Conservation (phyloP, 2,888 invertebrate species). For the Eupsilia transversa region DNA sequence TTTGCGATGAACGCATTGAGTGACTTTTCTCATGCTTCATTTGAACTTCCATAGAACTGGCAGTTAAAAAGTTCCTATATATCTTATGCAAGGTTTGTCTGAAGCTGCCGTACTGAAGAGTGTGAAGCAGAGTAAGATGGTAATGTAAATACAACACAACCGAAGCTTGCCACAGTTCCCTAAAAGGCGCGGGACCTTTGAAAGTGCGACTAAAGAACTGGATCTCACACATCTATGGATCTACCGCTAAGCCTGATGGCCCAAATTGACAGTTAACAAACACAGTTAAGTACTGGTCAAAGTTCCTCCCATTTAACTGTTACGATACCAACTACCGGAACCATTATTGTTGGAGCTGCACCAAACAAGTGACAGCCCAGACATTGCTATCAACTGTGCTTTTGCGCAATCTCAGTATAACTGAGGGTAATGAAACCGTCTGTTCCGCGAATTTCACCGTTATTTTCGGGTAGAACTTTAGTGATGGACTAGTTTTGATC, state of each 20-base stretch:
- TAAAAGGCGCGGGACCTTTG: neutral
- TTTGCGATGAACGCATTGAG: neutral
- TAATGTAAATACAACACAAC: neutral
- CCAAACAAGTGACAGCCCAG: neutral
- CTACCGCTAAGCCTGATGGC: neutral
- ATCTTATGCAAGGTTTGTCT: neutral
- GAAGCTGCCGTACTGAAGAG: neutral
- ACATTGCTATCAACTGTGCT: constrained; percentile 24
- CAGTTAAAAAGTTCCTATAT: neutral
- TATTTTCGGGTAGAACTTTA: constrained; percentile 40
- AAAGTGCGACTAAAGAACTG: neutral
- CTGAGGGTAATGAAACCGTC: constrained; percentile 55
- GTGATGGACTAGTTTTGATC: constrained; percentile 14
- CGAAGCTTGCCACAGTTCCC: no score
- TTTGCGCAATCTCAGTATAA: constrained; percentile 41
- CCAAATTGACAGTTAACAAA: neutral
- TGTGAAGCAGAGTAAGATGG: no score
- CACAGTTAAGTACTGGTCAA: constrained; percentile 15
- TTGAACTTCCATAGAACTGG: neutral
- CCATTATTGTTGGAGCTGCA: neutral
- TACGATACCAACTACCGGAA: constrained; percentile 11
- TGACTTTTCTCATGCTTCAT: neutral
- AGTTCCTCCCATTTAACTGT: constrained; percentile 49
- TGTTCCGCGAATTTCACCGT: constrained; percentile 44
- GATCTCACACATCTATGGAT: neutral